Evolutionary conservation across 2,888 invertebrate genomes (phyloP), one percentile per base, ranked within the genome.

Genomic region (Cephus spinipes): DNA sequence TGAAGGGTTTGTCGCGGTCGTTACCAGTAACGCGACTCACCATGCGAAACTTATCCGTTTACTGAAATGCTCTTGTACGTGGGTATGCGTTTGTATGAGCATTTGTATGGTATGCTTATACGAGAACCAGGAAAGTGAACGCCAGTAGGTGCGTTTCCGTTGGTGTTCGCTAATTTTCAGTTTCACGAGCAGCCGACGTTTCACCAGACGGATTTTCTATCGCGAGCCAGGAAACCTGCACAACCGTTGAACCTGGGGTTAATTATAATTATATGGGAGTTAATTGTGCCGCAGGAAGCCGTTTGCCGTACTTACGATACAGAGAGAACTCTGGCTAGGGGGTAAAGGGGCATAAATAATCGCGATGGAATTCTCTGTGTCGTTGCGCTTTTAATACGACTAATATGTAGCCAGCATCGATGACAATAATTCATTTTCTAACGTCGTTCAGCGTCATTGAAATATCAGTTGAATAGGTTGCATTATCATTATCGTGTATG

Each of bases 231-330:
- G 81, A 85, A 82, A 82, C 83, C 78, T 82, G 71, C 69, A 81
- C 68, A 80, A 77, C 79, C 82, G 82, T 79, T 80, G 77, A 73
- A 68, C 40, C 77, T 76, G 79, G 84, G 84, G 85, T 81, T 83
- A 83, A 83, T 85, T 82, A 83, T 85, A 86, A 86, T 87, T 85
- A 81, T 80, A 76, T 80, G 77, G 81, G 79, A 80, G 84, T 84
- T 86, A 83, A 85, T 85, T 82, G 83, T 80, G 81, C 82, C 77
- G 79, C 77, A 68, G 80, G 81, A 83, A 55, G 55, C 55, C 55
- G 23, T 80, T 73, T 31, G 75, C 55, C 75, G 76, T 80, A 35
- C 68, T n/a, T 68, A n/a, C 75, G 73, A 69, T 71, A 33, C 68
- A 35, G 73, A 35, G 55, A 55, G 55, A 55, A 55, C 23, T 30